Percentiles rank a stretch among this genome's conserved stretches.
These are phyloP conservation scores for Lithophane ornitopus DNA, from an alignment of 2,888 invertebrate genomes.

Conservation along the genomic window DNA sequence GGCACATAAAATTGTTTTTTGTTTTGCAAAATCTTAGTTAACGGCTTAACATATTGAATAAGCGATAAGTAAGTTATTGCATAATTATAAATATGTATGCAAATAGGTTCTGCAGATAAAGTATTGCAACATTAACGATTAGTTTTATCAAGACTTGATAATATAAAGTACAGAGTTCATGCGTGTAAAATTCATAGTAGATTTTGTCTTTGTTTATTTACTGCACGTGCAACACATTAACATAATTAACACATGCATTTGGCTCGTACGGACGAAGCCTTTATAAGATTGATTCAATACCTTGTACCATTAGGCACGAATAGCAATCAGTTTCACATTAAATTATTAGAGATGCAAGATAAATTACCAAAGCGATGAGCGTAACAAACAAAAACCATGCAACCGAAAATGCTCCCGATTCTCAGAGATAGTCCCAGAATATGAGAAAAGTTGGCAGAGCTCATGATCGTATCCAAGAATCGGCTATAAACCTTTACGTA, in stretches of 20 bases:
- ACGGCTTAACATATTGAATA: constrained; percentile 8
- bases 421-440: constrained; percentile 14
- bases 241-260: constrained; percentile 35
- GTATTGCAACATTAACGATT: constrained; percentile 17
- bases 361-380: constrained; percentile 6
- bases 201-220: constrained; percentile 47
- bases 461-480: constrained; percentile 22
- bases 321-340: constrained; percentile 6
- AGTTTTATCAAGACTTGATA: constrained; percentile 32
- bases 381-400: constrained; percentile 14
- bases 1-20: constrained; percentile 25
- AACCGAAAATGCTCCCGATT: neutral
- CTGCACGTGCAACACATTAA: constrained; percentile 41
- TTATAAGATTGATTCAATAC: constrained; percentile 37
- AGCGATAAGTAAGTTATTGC: constrained; percentile 22
- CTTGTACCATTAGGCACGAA: constrained; percentile 4
- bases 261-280: constrained; percentile 11
- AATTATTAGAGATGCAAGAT: constrained; percentile 1
- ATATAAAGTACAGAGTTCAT: constrained; percentile 31
- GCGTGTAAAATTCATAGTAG: constrained; percentile 4
- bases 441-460: constrained; percentile 46
- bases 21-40: constrained; percentile 18
- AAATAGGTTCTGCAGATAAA: constrained; percentile 15
- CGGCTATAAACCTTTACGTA: constrained; percentile 6
- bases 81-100: constrained; percentile 19